phyloP scores from a whole-genome alignment of 1,140 invertebrate genomes.

The Reticulitermes speratus region DNA sequence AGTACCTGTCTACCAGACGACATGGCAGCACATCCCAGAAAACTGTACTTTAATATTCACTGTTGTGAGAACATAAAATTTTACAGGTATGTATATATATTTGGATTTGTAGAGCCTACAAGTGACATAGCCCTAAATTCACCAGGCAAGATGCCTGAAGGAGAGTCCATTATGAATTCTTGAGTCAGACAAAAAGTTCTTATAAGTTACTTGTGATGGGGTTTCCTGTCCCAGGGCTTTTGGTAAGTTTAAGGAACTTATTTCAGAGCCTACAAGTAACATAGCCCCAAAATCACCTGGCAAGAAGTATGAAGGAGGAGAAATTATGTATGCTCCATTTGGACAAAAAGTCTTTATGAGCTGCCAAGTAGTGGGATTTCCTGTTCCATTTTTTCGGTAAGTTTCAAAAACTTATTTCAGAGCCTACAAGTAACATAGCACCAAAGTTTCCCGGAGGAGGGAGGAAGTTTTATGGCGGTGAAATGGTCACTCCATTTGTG shows the following conservation, averaged over 20 bases:
- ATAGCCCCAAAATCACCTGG: constrained; percentile 39
- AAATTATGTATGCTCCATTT: constrained; percentile 35
- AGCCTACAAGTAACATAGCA: constrained; percentile 41
- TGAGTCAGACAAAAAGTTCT: constrained; percentile 31
- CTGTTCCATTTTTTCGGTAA: constrained; percentile 20
- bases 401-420: constrained; percentile 32
- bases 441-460: constrained; percentile 37
- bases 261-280: constrained; percentile 41
- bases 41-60: too few species aligned
- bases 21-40: too few species aligned
- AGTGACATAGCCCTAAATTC: constrained; percentile 39
- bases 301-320: constrained; percentile 39
- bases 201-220: constrained; percentile 41
- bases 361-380: constrained; percentile 41
- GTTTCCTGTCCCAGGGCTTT: constrained; percentile 41
- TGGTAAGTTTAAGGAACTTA: constrained; percentile 37
- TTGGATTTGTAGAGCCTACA: constrained; percentile 37
- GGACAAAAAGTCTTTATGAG: constrained; percentile 35
- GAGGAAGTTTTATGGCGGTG: constrained; percentile 39
- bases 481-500: constrained; percentile 35
- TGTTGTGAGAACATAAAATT: too few species aligned
- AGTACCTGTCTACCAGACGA: too few species aligned
- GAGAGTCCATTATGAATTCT: constrained; percentile 38
- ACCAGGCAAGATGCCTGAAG: constrained; percentile 35
- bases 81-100: too few species aligned